phyloP scores from a whole-genome alignment of 2,888 invertebrate genomes.

The Chymomyza amoena region DNA sequence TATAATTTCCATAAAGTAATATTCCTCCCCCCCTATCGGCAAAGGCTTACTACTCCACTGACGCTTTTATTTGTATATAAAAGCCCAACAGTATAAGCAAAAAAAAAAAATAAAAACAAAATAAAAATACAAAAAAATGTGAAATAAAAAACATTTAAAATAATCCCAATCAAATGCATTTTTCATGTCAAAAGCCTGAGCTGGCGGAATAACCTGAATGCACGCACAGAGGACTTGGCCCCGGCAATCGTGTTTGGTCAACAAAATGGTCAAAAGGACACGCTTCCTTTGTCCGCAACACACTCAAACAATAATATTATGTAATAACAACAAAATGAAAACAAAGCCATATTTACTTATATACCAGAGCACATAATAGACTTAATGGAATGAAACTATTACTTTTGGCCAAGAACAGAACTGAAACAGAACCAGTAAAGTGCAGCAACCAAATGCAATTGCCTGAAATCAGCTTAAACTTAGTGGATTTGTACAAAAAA shows the following conservation, averaged over 20 bases:
- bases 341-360: background rate
- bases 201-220: conserved; percentile 71
- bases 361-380: too few relatives aligned
- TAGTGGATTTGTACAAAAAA: conserved; percentile 10
- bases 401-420: background rate
- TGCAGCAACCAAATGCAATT: conserved; percentile 49
- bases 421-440: background rate
- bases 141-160: conserved; percentile 30
- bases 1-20: too few relatives aligned
- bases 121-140: background rate
- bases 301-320: conserved; percentile 11
- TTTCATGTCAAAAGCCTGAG: conserved; percentile 75
- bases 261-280: conserved; percentile 1
- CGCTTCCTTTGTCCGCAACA: background rate
- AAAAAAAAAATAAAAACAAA: too few relatives aligned
- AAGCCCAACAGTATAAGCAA: conserved; percentile 29
- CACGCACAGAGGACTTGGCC: conserved; percentile 66
- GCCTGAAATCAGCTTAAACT: conserved; percentile 52
- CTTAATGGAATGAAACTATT: conserved; percentile 6
- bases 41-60: too few relatives aligned
- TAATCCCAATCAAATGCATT: conserved; percentile 75
- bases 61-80: background rate
- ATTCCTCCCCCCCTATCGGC: too few relatives aligned
- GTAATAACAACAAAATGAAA: conserved; percentile 15
- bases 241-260: background rate